Evolutionary conservation across 2,888 invertebrate genomes (phyloP).

Genomic region (Mythimna loreyi): DNA sequence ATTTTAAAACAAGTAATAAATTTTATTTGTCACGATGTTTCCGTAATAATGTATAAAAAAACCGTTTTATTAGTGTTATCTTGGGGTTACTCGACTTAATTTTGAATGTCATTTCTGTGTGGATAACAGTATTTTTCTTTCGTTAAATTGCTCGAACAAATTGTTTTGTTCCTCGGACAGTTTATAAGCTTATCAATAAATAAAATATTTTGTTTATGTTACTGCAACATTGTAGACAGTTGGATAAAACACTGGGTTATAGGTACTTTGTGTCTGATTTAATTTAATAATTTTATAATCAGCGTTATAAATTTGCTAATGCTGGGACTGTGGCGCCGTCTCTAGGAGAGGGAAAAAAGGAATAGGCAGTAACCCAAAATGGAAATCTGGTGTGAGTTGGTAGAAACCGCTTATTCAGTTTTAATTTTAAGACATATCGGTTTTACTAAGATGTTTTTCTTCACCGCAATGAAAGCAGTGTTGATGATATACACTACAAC

Average conservation of each 20-base stretch:
- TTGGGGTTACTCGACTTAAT: slow-evolving; percentile 40
- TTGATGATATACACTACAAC: too few relatives aligned
- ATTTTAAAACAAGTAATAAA: slow-evolving; percentile 48
- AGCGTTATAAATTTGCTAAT: too few relatives aligned
- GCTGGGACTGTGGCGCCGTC: too few relatives aligned
- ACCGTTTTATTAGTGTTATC: slow-evolving; percentile 40
- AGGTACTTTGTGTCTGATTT: slow-evolving; percentile 7
- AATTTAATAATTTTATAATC: slow-evolving; percentile 3
- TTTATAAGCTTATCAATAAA: slow-evolving; percentile 33
- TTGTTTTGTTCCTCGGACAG: slow-evolving; percentile 22
- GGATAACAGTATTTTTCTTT: slow-evolving; percentile 32
- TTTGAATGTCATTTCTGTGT: slow-evolving; percentile 25
- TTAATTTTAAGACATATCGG: too few relatives aligned
- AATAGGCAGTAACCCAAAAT: too few relatives aligned
- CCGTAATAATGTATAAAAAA: slow-evolving; percentile 44
- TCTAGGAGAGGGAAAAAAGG: too few relatives aligned
- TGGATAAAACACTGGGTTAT: not conserved
- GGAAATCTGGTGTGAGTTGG: too few relatives aligned
- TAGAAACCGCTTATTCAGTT: too few relatives aligned
- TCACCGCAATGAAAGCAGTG: too few relatives aligned
- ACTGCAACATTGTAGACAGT: slow-evolving; percentile 11
- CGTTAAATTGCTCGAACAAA: slow-evolving; percentile 17
- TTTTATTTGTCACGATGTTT: slow-evolving; percentile 40
- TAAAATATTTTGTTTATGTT: slow-evolving; percentile 11
- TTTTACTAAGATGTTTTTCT: too few relatives aligned